A percentile compares a stretch with the other conserved stretches of the same genome.
phyloP scores from a whole-genome alignment of 2,797 vertebrate species.

The Chelon labrosus region DNA sequence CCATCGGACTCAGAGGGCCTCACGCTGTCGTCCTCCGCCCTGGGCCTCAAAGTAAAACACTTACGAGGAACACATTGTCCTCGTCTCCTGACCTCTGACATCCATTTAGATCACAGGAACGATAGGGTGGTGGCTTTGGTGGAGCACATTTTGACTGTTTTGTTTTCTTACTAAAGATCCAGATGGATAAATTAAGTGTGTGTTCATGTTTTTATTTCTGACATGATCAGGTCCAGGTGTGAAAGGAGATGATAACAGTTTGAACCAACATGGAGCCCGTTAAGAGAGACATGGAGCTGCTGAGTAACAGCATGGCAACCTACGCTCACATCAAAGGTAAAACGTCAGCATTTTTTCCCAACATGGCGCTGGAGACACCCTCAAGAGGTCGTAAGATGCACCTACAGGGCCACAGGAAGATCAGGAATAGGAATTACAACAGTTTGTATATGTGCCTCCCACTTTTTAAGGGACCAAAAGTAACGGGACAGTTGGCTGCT shows the following conservation, averaged over 20 bases:
- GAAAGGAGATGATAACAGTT: conserved; percentile 39
- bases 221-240: conserved; percentile 16
- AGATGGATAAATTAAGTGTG: not conserved
- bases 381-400: not conserved
- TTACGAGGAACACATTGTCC: conserved; percentile 54
- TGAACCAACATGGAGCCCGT: conserved; percentile 79
- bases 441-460: no score
- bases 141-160: not conserved
- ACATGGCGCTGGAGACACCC: not conserved
- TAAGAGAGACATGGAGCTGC: conserved; percentile 84
- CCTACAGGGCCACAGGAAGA: not conserved
- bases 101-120: conserved; percentile 32
- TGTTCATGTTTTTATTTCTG: conserved; percentile 13
- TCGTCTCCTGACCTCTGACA: conserved; percentile 43
- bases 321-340: conserved; percentile 85
- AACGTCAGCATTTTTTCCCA: not conserved
- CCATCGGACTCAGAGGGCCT: conserved; percentile 20
- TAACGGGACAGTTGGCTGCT: no score
- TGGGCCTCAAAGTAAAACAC: conserved; percentile 34
- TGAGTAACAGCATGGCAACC: conserved; percentile 86
- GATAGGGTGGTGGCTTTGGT: conserved; percentile 2
- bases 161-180: not conserved
- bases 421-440: no score
- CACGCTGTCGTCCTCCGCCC: not conserved
- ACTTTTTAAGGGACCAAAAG: no score